Percentiles rank a stretch among this genome's conserved stretches.
phyloP scores from a whole-genome alignment of 1,140 invertebrate genomes.

The Colletes gigas region DNA sequence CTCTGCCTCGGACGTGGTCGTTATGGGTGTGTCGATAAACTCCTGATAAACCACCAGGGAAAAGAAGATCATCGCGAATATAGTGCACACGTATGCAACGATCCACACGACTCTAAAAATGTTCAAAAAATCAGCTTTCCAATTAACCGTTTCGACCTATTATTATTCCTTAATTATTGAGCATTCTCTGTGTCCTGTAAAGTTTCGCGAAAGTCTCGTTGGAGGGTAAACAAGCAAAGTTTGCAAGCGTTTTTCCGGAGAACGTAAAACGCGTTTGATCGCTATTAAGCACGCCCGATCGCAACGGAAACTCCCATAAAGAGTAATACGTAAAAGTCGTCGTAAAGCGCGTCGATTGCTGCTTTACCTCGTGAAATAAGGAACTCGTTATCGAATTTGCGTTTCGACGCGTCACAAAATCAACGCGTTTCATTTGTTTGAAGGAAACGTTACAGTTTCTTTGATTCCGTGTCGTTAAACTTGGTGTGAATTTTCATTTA shows the following conservation, averaged over 20 bases:
- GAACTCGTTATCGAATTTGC: constrained; percentile 6
- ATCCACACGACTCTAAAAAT: background rate
- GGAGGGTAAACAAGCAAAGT: background rate
- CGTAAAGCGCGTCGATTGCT: background rate
- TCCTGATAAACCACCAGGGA: too few relatives aligned
- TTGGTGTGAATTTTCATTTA: constrained; percentile 28
- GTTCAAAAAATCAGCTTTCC: background rate
- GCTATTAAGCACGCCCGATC: too few relatives aligned
- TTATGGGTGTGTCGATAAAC: background rate
- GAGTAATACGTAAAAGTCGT: too few relatives aligned
- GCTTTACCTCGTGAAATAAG: constrained; percentile 9
- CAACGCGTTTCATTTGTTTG: too few relatives aligned
- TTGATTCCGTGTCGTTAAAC: too few relatives aligned
- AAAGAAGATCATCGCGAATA: too few relatives aligned
- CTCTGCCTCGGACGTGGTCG: background rate
- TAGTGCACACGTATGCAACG: background rate
- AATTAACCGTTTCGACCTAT: background rate
- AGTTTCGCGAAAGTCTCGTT: background rate
- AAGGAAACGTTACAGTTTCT: too few relatives aligned
- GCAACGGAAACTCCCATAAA: too few relatives aligned
- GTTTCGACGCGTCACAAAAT: background rate
- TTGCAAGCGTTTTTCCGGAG: background rate
- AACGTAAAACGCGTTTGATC: constrained; percentile 15
- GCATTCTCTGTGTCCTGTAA: too few relatives aligned
- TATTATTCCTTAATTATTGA: too few relatives aligned